A percentile compares a stretch with the other conserved stretches of the same genome.
Conservation (phyloP, 1,140 invertebrate species). For the Cataglyphis hispanica region DNA sequence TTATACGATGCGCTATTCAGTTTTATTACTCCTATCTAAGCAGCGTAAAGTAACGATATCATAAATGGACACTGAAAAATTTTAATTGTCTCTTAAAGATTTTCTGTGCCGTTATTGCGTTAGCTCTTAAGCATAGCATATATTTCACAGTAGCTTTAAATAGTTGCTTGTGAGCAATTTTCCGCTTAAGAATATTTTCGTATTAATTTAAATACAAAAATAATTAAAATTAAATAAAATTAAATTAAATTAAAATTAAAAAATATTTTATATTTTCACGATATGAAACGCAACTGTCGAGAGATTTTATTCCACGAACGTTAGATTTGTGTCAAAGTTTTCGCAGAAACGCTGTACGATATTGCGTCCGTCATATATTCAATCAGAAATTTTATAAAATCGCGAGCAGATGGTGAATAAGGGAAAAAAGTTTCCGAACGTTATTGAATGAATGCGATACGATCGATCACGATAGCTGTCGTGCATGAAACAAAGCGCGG, state of each 20-base stretch:
- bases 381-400: slow-evolving; percentile 22
- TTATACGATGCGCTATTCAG: background rate
- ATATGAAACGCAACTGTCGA: background rate
- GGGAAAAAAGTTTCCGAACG: background rate
- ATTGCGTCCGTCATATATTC: background rate
- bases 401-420: slow-evolving; percentile 4
- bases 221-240: too few species aligned
- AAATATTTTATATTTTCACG: background rate
- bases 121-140: background rate
- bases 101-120: background rate
- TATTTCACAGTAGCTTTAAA: background rate
- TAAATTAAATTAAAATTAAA: too few species aligned
- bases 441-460: slow-evolving; percentile 12
- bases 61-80: slow-evolving; percentile 13
- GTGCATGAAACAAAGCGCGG: slow-evolving; percentile 37
- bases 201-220: too few species aligned
- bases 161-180: background rate
- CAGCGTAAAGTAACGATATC: background rate
- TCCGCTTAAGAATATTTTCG: too few species aligned
- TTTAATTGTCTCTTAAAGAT: slow-evolving; percentile 21
- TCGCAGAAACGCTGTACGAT: background rate
- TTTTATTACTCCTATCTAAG: slow-evolving; percentile 7
- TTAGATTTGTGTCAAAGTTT: background rate
- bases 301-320: background rate
- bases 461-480: slow-evolving; percentile 41